These are phyloP conservation scores for Gadus macrocephalus DNA, from an alignment of 2,113 vertebrate species.

Conservation along the genomic window DNA sequence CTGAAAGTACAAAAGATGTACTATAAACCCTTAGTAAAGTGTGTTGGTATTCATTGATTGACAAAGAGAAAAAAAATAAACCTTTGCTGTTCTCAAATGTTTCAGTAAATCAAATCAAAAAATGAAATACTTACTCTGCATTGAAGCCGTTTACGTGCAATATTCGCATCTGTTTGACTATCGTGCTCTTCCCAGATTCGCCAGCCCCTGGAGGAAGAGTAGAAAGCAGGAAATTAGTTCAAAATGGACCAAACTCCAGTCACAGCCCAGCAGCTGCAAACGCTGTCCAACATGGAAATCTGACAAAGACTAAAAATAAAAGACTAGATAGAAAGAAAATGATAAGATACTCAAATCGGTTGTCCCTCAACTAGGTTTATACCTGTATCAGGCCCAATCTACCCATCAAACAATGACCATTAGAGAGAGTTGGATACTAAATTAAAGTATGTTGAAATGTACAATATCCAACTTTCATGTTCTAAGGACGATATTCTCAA, in stretches of 20 bases:
- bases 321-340: not conserved
- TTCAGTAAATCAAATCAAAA: not conserved
- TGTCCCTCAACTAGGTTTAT: not conserved
- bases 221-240: constrained; percentile 14
- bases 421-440: too few species aligned
- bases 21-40: too few species aligned
- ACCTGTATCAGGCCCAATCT: too few species aligned
- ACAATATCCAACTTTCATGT: too few species aligned
- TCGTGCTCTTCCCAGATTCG: constrained; percentile 99
- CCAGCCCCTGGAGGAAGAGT: constrained; percentile 84
- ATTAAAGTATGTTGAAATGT: too few species aligned
- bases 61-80: not conserved
- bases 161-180: constrained; percentile 99
- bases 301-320: not conserved
- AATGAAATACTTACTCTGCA: constrained; percentile 88
- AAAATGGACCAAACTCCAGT: not conserved
- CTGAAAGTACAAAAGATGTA: too few species aligned
- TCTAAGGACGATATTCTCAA: too few species aligned
- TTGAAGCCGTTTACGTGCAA: constrained; percentile 99
- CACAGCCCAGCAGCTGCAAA: not conserved
- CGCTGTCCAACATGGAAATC: not conserved
- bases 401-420: too few species aligned
- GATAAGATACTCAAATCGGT: not conserved
- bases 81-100: not conserved
- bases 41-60: too few species aligned